Percentiles rank a stretch among this genome's conserved stretches.
Conservation (phyloP, 1,140 invertebrate species). For the Drosophila pectinifera region DNA sequence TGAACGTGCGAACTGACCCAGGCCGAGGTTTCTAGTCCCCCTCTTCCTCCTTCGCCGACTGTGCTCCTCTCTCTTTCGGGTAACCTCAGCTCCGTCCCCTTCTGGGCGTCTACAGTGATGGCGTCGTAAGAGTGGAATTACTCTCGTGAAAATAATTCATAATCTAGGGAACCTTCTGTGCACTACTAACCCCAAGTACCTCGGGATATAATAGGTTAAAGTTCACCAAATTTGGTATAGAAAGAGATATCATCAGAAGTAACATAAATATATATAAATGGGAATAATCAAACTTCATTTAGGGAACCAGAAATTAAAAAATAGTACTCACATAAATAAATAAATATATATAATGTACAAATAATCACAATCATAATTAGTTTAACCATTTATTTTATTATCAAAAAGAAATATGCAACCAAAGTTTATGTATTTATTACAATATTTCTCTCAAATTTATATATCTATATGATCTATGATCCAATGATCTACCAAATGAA, state of each 20-base stretch:
- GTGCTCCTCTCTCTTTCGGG: neutral
- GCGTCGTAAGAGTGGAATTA: neutral
- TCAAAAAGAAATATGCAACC: too few species aligned
- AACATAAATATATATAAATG: too few species aligned
- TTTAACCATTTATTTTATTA: too few species aligned
- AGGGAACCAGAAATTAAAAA: too few species aligned
- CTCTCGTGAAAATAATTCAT: neutral
- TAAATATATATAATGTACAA: neutral
- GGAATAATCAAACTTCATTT: neutral
- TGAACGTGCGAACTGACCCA: slow-evolving; percentile 79
- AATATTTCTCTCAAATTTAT: too few species aligned
- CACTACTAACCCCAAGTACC: neutral
- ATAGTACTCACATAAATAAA: too few species aligned
- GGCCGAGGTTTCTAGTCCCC: slow-evolving; percentile 23
- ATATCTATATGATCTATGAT: too few species aligned
- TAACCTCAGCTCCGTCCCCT: neutral
- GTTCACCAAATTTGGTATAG: neutral
- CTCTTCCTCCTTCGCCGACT: neutral
- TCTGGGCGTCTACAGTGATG: slow-evolving; percentile 9
- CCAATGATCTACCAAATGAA: too few species aligned
- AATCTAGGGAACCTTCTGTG: neutral
- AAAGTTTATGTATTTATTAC: too few species aligned
- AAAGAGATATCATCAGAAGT: neutral
- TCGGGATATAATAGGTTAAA: neutral
- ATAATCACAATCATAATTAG: too few species aligned